phyloP scores from a whole-genome alignment of 2,797 vertebrate genomes.

The Leptatherina wallacei region DNA sequence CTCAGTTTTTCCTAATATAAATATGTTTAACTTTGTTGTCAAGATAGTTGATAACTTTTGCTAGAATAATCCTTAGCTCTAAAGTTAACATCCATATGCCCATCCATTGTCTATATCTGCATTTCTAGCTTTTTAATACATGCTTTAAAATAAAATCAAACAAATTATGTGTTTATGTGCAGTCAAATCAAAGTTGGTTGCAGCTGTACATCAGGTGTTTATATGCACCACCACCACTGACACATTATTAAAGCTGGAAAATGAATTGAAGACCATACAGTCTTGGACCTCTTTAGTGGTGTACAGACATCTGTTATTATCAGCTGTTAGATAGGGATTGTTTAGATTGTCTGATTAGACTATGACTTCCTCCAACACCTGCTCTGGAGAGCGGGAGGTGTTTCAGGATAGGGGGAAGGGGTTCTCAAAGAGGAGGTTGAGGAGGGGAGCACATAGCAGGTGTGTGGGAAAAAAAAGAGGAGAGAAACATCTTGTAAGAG shows the following conservation, averaged over 20 bases:
- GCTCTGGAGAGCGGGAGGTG: conserved; percentile 57
- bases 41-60: neutral
- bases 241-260: conserved; percentile 10
- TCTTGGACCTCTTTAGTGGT: neutral
- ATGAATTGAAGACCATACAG: conserved; percentile 9
- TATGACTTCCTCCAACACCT: conserved; percentile 75
- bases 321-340: conserved; percentile 51
- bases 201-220: neutral
- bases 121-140: neutral
- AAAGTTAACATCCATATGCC: too few species aligned
- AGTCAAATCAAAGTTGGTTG: neutral
- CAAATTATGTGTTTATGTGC: neutral
- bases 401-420: conserved; percentile 45
- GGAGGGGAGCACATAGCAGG: conserved; percentile 52
- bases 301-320: conserved; percentile 52
- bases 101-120: neutral
- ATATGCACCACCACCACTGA: neutral
- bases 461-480: conserved; percentile 52
- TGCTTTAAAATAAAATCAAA: neutral
- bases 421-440: conserved; percentile 31
- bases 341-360: conserved; percentile 70
- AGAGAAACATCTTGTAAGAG: conserved; percentile 34
- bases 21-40: neutral
- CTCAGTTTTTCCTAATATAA: neutral
- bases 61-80: neutral